These are phyloP conservation scores for Prunella himalayana DNA, from an alignment of 2,113 vertebrate species.

Conservation along the genomic window DNA sequence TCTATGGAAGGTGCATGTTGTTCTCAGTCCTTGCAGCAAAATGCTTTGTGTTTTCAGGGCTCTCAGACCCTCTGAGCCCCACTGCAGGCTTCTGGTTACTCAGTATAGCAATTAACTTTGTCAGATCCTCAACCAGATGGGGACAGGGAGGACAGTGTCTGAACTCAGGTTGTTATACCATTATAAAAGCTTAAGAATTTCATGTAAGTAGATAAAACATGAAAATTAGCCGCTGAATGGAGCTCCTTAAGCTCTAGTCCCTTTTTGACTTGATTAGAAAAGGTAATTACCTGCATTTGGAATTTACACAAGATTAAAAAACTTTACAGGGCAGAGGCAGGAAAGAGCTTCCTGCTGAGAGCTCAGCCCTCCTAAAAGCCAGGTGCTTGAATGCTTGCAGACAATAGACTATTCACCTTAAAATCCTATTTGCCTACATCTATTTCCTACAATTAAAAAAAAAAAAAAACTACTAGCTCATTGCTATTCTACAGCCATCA, in stretches of 20 bases:
- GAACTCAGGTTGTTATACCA: background rate
- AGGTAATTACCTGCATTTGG: background rate
- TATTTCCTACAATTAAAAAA: background rate
- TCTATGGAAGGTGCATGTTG: background rate
- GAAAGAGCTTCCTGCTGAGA: conserved; percentile 6
- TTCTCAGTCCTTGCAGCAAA: background rate
- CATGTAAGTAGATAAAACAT: background rate
- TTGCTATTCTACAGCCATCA: background rate
- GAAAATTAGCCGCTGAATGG: background rate
- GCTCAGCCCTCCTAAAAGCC: background rate
- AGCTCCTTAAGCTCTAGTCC: background rate
- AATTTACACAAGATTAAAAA: background rate
- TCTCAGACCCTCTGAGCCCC: background rate
- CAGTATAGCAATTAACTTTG: background rate
- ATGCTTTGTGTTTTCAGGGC: background rate
- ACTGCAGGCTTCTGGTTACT: background rate
- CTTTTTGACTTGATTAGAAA: conserved; percentile 25
- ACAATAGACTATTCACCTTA: background rate
- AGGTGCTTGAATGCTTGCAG: background rate
- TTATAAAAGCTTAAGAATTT: background rate
- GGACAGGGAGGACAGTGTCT: background rate
- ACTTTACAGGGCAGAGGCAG: background rate
- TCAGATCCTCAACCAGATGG: background rate
- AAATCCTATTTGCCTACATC: background rate
- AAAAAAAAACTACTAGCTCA: background rate